Base-by-base conservation (phyloP, 2,888 invertebrate genomes). In the Trachelus troglodyta region DNA sequence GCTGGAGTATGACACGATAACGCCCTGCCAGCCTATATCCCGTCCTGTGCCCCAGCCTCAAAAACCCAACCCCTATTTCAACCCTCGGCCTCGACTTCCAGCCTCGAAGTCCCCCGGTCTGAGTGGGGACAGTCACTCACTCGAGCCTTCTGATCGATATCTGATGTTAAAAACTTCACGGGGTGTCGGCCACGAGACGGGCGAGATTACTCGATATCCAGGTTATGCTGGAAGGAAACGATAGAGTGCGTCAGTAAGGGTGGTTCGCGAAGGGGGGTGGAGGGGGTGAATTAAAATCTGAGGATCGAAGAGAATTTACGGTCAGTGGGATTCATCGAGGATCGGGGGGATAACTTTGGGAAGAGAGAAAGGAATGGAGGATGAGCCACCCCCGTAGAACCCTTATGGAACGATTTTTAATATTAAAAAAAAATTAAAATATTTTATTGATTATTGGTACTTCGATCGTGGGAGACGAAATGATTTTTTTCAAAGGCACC, bases 1-100 rank as follows among this genome's bases (percentile, higher is more conserved):
- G 84, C 83, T 85, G 77, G 74, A 82, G 81, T 84, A 87, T 82
- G 87, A 86, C 84, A 81, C 80, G 86, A 86, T 87, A 86, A 86
- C 83, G 83, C 83, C 80, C 81, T 76, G 73, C 75, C 56, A 80
- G 75, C 74, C 35, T 12, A 3, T 76, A 34, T 79, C 76, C 69
- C 34, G 73, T 34, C 9, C 56, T 56, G 56, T 56, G 56, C 23
- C 56, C 9, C 56, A 2, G 56, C 23, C 23, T 56, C 56, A 9
- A 56, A 56, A 23, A 23, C 23, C 56, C 56, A 56, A 56, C 23
- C 56, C 56, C 56, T 56, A 56, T 56, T 56, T 56, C 23, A 79
- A 76, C 80, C 80, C 81, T 79, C 77, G 81, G 79, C 78, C 80
- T 81, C 79, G 79, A 83, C 83, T 76, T 82, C 81, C 75, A 82